Evolutionary conservation across 2,888 invertebrate species (phyloP), one percentile per base, ranked within the genome.

Genomic region (Amphipoea lucens): DNA sequence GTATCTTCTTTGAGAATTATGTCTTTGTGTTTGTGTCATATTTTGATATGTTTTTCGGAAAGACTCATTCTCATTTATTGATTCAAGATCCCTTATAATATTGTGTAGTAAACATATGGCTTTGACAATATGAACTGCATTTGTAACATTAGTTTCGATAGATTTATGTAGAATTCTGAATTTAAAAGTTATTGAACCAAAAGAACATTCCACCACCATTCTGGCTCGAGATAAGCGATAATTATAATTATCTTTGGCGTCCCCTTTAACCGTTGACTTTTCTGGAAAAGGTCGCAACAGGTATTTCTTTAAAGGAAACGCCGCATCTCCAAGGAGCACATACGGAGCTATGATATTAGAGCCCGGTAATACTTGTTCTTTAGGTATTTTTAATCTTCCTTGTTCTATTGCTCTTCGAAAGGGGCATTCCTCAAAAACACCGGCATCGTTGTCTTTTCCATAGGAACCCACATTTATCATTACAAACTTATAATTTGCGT

Each of bases 91-190:
- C 36, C 82, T 42, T 84, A 86, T 86, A 83, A 83, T 81, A 84
- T 86, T 84, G 81, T 84, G 86, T 40, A 84, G 78, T 81, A 87
- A 77, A 85, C 78, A 83, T 82, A 85, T 85, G 74, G 83, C 83
- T 85, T 87, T 85, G 36, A 87, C 83, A 78, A 63, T 85, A 80
- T 87, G 80, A 82, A 85, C 83, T 85, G 83, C 82, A 87, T 83
- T 83, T 83, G 2, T 1, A 3, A 87, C 76, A 81, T 84, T 82
- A 2, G 82, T 85, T 83, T 88, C 86, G 78, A 87, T 81, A 76
- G 83, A 78, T 79, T 82, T 85, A 76, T 87, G 83, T 48, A 88
- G 67, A 83, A 88, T 82, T 82, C 84, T 81, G 79, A 88, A 84
- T 85, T 85, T 87, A 81, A 78, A 83, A 23, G 82, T 83, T 84